Percentiles rank a stretch among this genome's conserved stretches.
These are phyloP conservation scores for Phaonia tiefii DNA, from an alignment of 2,888 invertebrate species.

Conservation along the genomic window DNA sequence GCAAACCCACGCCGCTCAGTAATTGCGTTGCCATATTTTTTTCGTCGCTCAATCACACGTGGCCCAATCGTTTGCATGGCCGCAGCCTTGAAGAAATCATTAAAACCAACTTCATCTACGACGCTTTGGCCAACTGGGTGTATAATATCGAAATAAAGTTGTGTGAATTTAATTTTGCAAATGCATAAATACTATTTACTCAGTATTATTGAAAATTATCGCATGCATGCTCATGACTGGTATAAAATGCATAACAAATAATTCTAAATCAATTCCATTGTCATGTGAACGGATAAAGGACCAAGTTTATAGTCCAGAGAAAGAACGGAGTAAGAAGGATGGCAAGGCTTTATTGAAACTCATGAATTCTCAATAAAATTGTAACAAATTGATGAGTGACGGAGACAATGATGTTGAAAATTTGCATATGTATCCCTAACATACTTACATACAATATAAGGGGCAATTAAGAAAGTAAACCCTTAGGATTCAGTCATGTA, in stretches of 20 bases:
- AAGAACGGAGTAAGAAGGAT: background rate
- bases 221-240: slow-evolving; percentile 21
- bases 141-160: slow-evolving; percentile 52
- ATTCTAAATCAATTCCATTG: slow-evolving; percentile 20
- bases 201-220: slow-evolving; percentile 54
- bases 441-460: slow-evolving; percentile 24
- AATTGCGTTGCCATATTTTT: slow-evolving; percentile 16
- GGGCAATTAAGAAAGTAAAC: slow-evolving; percentile 59
- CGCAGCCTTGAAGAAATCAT: too few species aligned
- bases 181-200: slow-evolving; percentile 62
- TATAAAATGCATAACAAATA: slow-evolving; percentile 46
- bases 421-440: slow-evolving; percentile 42
- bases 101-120: too few species aligned
- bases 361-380: slow-evolving; percentile 5
- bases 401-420: slow-evolving; percentile 12
- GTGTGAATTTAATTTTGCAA: slow-evolving; percentile 57
- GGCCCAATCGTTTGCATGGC: too few species aligned
- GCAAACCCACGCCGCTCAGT: too few species aligned
- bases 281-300: slow-evolving; percentile 1
- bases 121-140: too few species aligned
- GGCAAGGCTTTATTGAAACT: too few species aligned
- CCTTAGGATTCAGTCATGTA: slow-evolving; percentile 8
- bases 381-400: slow-evolving; percentile 8
- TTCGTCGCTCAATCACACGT: background rate
- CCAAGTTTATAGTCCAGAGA: slow-evolving; percentile 2